A percentile compares a stretch with the other conserved stretches of the same genome.
These are phyloP conservation scores for Nebria ingens DNA, from an alignment of 1,140 invertebrate species.

Conservation along the genomic window DNA sequence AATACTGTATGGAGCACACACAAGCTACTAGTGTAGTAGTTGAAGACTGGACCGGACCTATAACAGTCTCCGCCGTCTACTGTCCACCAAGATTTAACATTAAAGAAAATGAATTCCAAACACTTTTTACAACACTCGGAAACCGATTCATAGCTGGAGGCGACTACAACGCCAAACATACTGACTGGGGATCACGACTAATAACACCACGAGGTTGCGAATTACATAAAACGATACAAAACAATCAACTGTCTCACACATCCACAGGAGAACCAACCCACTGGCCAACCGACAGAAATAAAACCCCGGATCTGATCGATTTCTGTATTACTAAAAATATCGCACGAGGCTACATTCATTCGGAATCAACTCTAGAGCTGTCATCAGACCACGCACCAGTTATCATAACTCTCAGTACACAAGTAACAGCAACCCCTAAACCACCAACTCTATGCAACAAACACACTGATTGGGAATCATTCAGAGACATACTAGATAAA, in stretches of 20 bases:
- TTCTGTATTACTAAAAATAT: slow-evolving; percentile 28
- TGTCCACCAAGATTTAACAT: slow-evolving; percentile 17
- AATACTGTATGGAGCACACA: slow-evolving; percentile 14
- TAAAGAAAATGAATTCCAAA: slow-evolving; percentile 22
- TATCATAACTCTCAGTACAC: slow-evolving; percentile 14
- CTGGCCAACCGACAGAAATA: slow-evolving; percentile 29
- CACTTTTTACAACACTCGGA: slow-evolving; percentile 28
- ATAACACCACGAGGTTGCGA: slow-evolving; percentile 21
- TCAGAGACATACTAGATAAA: background rate
- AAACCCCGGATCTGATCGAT: slow-evolving; percentile 31
- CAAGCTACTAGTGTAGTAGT: slow-evolving; percentile 20
- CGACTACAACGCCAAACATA: slow-evolving; percentile 34
- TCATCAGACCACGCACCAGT: slow-evolving; percentile 24
- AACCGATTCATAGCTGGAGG: slow-evolving; percentile 28
- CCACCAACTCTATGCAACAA: slow-evolving; percentile 1
- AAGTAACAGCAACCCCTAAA: slow-evolving; percentile 7
- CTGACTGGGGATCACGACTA: slow-evolving; percentile 30
- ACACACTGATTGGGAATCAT: background rate
- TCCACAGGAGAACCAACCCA: slow-evolving; percentile 30
- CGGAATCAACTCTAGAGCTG: slow-evolving; percentile 13
- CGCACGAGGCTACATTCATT: slow-evolving; percentile 11
- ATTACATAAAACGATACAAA: slow-evolving; percentile 15
- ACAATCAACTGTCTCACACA: background rate
- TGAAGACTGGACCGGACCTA: background rate
- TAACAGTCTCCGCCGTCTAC: slow-evolving; percentile 23